Evolutionary conservation across 2,888 invertebrate genomes (phyloP).

Genomic region (Lumbricus terrestris): DNA sequence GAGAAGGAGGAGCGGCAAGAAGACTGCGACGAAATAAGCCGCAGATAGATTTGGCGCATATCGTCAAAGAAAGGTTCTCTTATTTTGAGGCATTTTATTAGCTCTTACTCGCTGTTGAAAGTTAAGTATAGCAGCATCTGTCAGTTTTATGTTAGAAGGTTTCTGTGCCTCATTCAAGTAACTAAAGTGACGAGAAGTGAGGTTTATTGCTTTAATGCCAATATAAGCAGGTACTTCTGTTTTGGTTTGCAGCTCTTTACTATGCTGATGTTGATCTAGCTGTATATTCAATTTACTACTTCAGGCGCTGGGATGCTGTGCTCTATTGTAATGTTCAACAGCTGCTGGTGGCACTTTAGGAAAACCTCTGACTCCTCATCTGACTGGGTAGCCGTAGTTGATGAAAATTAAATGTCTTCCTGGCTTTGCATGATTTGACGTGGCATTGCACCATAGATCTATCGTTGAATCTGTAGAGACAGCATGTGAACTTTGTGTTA

Average conservation of each 20-base stretch:
- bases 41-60: conserved; percentile 84
- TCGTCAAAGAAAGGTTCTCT: conserved; percentile 88
- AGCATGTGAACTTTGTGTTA: not conserved
- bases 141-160: not conserved
- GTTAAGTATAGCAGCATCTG: not conserved
- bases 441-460: not conserved
- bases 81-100: conserved; percentile 21
- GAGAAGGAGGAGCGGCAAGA: conserved; percentile 74
- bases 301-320: not conserved
- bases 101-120: not conserved
- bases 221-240: not conserved
- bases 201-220: not conserved
- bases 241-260: not conserved
- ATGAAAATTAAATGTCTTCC: not conserved
- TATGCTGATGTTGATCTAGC: not conserved
- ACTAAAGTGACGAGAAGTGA: too few species aligned
- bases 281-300: not conserved
- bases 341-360: too few species aligned
- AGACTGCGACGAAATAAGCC: conserved; percentile 80
- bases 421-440: too few species aligned
- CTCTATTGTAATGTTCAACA: not conserved
- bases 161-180: too few species aligned
- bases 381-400: not conserved
- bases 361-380: not conserved
- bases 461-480: too few species aligned